Percentiles rank a stretch among this genome's conserved stretches.
phyloP scores from a whole-genome alignment of 2,888 invertebrate species.

The Acanthosoma haemorrhoidale region DNA sequence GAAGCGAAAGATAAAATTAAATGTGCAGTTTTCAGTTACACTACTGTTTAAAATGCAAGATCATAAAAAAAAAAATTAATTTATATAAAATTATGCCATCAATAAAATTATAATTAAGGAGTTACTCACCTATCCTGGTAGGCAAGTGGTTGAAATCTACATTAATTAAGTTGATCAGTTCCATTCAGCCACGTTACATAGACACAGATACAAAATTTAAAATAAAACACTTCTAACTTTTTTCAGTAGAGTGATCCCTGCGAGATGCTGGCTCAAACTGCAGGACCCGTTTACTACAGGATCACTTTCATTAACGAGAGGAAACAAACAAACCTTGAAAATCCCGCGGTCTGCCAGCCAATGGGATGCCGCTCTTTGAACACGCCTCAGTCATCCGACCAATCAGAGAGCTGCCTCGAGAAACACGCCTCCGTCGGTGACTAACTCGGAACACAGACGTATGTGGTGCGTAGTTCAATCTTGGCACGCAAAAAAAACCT shows the following conservation, averaged over 20 bases:
- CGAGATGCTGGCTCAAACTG: not conserved
- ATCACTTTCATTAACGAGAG: not conserved
- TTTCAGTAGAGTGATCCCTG: not conserved
- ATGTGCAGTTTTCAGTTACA: too few species aligned
- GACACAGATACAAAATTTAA: not conserved
- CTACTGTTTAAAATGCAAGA: too few species aligned
- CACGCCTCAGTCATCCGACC: not conserved
- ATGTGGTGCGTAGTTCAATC: not conserved
- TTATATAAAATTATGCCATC: too few species aligned
- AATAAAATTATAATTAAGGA: too few species aligned
- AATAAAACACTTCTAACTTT: not conserved
- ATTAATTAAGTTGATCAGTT: not conserved
- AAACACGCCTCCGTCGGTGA: not conserved
- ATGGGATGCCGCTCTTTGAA: not conserved
- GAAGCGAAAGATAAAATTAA: too few species aligned
- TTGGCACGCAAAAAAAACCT: not conserved
- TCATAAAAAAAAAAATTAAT: too few species aligned
- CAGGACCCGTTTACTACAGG: not conserved
- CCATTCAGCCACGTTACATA: not conserved
- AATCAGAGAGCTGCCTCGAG: not conserved
- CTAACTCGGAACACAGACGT: not conserved
- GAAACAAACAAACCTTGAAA: not conserved
- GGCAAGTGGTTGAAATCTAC: not conserved
- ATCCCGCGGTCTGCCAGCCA: not conserved
- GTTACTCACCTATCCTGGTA: not conserved